A percentile compares a stretch with the other conserved stretches of the same genome.
phyloP scores from a whole-genome alignment of 2,797 vertebrate species.

The Acrossocheilus wenchowensis region DNA sequence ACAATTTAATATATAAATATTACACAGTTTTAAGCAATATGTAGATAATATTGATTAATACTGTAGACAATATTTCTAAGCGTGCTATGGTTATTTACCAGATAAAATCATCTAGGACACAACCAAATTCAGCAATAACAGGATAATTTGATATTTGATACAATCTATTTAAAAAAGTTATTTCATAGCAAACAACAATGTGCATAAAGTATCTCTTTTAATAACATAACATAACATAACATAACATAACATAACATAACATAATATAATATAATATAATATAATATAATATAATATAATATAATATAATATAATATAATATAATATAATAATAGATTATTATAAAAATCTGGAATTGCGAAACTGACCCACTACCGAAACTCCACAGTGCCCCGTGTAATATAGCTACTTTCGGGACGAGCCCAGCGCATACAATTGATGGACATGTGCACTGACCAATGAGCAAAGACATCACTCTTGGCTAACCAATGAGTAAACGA shows the following conservation, averaged over 20 bases:
- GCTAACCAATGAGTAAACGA: constrained; percentile 46
- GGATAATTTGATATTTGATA: neutral
- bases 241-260: neutral
- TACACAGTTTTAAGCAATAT: neutral
- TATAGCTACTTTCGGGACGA: neutral
- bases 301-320: neutral
- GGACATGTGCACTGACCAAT: constrained; percentile 49
- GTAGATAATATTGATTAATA: neutral
- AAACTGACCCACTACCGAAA: neutral
- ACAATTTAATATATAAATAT: neutral
- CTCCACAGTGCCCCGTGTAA: neutral
- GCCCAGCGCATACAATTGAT: constrained; percentile 5
- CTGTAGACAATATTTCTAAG: neutral
- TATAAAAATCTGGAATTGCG: neutral
- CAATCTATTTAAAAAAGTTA: neutral
- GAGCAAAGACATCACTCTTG: neutral
- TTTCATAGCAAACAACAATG: neutral
- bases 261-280: neutral
- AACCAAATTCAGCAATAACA: neutral
- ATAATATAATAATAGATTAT: neutral
- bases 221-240: neutral
- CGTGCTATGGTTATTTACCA: neutral
- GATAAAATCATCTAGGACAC: neutral
- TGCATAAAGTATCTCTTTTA: too few relatives aligned
- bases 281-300: neutral